A percentile compares a stretch with the other conserved stretches of the same genome.
Evolutionary conservation across 2,797 vertebrate genomes (phyloP).

Genomic region (Crax fasciolata): DNA sequence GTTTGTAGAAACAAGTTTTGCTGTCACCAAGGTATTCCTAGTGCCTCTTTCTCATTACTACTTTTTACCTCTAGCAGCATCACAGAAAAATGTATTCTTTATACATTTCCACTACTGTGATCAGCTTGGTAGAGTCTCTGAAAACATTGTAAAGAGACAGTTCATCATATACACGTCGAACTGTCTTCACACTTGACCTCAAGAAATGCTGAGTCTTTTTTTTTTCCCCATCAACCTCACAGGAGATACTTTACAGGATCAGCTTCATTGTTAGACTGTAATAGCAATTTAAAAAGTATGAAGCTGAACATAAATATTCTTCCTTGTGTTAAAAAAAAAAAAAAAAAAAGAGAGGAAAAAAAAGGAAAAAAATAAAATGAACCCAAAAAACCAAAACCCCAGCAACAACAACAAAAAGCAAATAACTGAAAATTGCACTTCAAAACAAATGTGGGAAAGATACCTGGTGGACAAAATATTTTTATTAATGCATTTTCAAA

Average conservation of each 20-base stretch:
- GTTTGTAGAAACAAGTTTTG: neutral
- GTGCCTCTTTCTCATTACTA: neutral
- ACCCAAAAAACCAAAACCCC: neutral
- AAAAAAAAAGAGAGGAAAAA: neutral
- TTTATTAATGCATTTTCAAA: neutral
- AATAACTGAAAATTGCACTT: neutral
- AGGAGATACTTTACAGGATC: neutral
- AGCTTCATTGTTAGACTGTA: constrained; percentile 2
- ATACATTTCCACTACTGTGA: neutral
- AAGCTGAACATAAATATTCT: neutral
- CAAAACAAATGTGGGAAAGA: neutral
- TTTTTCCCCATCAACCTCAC: neutral
- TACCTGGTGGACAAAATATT: neutral
- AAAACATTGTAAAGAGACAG: neutral
- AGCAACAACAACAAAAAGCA: neutral
- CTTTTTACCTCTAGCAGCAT: neutral
- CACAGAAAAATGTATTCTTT: neutral
- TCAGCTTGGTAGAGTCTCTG: neutral
- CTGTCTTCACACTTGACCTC: constrained; percentile 29
- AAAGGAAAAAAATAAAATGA: neutral
- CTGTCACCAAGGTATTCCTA: neutral
- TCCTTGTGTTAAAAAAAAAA: neutral
- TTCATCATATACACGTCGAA: neutral
- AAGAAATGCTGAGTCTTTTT: constrained; percentile 4
- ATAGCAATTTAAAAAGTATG: neutral